Conservation (phyloP, 2,797 vertebrate species). For the Bryconaethiops microstoma region DNA sequence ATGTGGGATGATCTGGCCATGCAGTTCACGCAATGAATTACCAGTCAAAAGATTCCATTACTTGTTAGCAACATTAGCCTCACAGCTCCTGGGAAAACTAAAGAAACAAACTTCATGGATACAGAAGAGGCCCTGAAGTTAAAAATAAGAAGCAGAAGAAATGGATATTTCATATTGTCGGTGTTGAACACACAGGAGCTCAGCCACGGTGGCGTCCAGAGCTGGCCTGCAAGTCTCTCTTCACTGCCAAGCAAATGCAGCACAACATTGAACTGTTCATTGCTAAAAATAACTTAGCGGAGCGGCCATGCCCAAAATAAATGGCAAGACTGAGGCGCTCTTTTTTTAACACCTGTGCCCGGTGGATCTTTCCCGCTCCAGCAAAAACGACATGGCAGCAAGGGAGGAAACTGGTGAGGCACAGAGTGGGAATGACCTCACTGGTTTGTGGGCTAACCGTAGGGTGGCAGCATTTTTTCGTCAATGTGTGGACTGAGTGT, state of each 20-base stretch:
- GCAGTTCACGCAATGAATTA: too few species aligned
- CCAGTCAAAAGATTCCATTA: too few species aligned
- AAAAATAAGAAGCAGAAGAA: constrained; percentile 50
- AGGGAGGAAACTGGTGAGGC: constrained; percentile 26
- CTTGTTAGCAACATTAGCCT: too few species aligned
- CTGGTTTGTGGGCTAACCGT: constrained; percentile 42
- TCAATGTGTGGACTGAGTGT: constrained; percentile 18
- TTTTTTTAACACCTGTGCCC: constrained; percentile 58
- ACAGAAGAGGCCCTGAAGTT: constrained; percentile 35
- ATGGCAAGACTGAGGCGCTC: constrained; percentile 43
- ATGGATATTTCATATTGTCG: constrained; percentile 50
- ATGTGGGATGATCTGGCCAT: too few species aligned
- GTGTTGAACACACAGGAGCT: constrained; percentile 46
- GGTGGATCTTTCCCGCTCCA: constrained; percentile 17
- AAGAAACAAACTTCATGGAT: constrained; percentile 23
- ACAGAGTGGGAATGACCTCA: constrained; percentile 37
- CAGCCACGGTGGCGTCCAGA: constrained; percentile 45
- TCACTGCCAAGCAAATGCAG: constrained; percentile 57
- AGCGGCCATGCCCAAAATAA: constrained; percentile 56
- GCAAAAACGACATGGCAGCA: constrained; percentile 38
- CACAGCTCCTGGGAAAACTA: too few species aligned
- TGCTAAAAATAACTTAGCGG: constrained; percentile 58
- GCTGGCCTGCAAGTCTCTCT: constrained; percentile 43
- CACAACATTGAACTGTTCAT: constrained; percentile 58
- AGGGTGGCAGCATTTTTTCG: constrained; percentile 36